Evolutionary conservation across 2,797 vertebrate species (phyloP).

Genomic region (Falco novaeseelandiae): DNA sequence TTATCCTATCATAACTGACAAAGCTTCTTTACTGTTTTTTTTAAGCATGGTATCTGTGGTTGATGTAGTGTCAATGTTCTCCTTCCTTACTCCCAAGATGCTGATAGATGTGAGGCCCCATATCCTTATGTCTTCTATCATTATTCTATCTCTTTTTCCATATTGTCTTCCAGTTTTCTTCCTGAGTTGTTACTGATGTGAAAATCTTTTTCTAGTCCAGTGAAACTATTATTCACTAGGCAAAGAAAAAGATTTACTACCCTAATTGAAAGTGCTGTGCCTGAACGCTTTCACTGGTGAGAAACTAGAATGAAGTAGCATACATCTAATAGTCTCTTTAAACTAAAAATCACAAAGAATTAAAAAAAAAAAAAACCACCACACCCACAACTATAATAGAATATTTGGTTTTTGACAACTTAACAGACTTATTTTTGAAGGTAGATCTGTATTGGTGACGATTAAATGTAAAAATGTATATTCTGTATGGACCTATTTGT

Average conservation of each 20-base stretch:
- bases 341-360: not conserved
- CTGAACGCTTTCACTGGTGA: not conserved
- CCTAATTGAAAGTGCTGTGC: not conserved
- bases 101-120: not conserved
- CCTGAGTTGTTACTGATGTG: not conserved
- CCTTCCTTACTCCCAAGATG: not conserved
- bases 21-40: not conserved
- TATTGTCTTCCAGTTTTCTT: not conserved
- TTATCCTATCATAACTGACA: not conserved
- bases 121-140: not conserved
- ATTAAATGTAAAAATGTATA: not conserved
- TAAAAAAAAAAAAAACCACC: not conserved
- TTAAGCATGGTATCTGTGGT: not conserved
- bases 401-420: not conserved
- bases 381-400: not conserved
- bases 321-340: not conserved
- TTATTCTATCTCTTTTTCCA: not conserved
- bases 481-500: not conserved
- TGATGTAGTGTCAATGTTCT: not conserved
- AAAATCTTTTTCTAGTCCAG: not conserved
- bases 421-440: not conserved
- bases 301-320: not conserved
- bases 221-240: not conserved
- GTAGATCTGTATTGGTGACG: not conserved
- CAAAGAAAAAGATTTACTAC: not conserved